These are phyloP conservation scores for Andrena bicolor DNA, from an alignment of 2,888 invertebrate genomes.

Conservation along the genomic window DNA sequence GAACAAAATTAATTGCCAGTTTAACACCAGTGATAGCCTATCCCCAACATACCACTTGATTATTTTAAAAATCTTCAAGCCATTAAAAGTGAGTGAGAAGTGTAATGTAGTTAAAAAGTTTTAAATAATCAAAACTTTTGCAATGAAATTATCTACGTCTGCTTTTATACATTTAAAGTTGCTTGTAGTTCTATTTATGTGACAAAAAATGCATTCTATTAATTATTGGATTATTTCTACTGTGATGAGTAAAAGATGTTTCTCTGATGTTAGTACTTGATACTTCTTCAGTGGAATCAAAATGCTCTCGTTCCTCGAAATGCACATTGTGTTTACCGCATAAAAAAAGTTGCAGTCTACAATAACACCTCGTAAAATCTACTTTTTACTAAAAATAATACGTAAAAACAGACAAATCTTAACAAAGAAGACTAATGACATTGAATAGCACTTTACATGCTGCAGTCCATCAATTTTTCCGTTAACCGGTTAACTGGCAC, in stretches of 20 bases:
- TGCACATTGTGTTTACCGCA: not conserved
- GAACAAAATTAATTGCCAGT: no score
- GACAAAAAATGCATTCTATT: not conserved
- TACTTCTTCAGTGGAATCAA: slow-evolving; percentile 2
- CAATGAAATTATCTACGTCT: not conserved
- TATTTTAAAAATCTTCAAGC: not conserved
- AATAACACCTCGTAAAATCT: not conserved
- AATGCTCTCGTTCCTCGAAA: not conserved
- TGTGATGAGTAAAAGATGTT: slow-evolving; percentile 5
- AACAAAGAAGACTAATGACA: not conserved
- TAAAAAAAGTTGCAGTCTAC: not conserved
- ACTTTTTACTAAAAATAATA: not conserved
- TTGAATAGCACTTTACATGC: not conserved
- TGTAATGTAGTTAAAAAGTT: not conserved
- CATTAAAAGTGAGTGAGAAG: not conserved
- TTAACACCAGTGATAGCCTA: no score
- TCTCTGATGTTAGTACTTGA: slow-evolving; percentile 1
- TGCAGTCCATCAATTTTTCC: no score
- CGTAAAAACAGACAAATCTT: not conserved
- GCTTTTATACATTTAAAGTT: slow-evolving; percentile 22
- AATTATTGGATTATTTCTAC: slow-evolving; percentile 13
- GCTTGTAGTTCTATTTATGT: slow-evolving; percentile 5
- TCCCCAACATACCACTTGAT: not conserved
- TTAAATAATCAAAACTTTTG: not conserved
- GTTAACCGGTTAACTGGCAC: no score